Conservation (phyloP, 2,888 invertebrate species). For the Empis stercorea region DNA sequence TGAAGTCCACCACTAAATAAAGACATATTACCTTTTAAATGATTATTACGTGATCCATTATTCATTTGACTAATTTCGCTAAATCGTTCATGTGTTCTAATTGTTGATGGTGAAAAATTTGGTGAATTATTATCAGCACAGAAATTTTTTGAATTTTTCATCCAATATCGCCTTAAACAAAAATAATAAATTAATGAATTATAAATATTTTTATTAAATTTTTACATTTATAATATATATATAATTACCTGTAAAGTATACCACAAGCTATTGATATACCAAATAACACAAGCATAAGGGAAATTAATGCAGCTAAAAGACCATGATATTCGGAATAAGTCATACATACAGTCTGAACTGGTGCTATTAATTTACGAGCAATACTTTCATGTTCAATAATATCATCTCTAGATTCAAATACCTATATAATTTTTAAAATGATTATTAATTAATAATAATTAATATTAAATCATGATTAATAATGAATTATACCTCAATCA, state of each 20-base stretch:
- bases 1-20: conserved; percentile 55
- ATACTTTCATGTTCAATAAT: conserved; percentile 45
- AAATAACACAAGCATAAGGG: conserved; percentile 59
- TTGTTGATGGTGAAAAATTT: conserved; percentile 31
- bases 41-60: conserved; percentile 21
- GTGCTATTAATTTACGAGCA: conserved; percentile 50
- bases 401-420: conserved; percentile 68
- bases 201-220: too few relatives aligned
- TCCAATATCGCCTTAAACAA: conserved; percentile 55
- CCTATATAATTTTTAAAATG: conserved; percentile 37
- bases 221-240: neutral
- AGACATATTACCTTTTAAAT: conserved; percentile 37
- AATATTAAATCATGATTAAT: too few relatives aligned
- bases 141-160: conserved; percentile 59
- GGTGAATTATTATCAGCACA: conserved; percentile 40
- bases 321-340: conserved; percentile 75
- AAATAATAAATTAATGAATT: neutral
- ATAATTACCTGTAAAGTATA: conserved; percentile 57
- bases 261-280: conserved; percentile 61
- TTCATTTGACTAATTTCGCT: conserved; percentile 32
- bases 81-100: conserved; percentile 37
- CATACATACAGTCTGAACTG: conserved; percentile 61
- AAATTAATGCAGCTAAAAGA: conserved; percentile 63
- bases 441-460: conserved; percentile 2
- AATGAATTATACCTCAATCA: conserved; percentile 82